Evolutionary conservation across 2,113 vertebrate genomes (phyloP), one percentile per base, ranked within the genome.

Genomic region (Tapirus terrestris): DNA sequence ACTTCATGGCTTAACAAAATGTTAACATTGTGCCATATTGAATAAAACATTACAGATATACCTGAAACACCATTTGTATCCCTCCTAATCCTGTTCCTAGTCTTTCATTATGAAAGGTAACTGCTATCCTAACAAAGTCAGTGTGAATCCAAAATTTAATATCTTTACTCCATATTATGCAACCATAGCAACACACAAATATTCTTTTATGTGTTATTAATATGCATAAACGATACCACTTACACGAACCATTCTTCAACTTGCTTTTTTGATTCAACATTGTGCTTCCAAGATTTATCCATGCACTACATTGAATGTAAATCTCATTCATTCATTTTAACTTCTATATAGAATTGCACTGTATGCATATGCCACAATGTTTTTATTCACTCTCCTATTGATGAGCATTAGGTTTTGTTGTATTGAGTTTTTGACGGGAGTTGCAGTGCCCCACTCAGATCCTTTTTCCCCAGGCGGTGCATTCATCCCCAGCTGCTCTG

Each of bases 61-160:
- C 8, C 67, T 8, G 3, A 96, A 95, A 6, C 5, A 43, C 51
- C 20, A 5, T 72, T 51, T 82, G 16, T 84, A 73, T 45, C 3
- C 43, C 36, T 96, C 12, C 17, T 67, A n/a, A 73, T 56, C 70
- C n/a, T 16, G 6, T 80, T 77, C 45, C 45, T 88, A 51, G n/a
- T 91, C 56, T 21, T 83, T 43, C 23, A 43, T 89, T 89, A 83
- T 87, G n/a, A 89, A 92, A 94, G 33, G 18, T 89, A 68, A 91
- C 43, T 29, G 39, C 29, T 83, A 14, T 68, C n/a, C 16, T 82
- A 75, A 68, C 8, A 36, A 92, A 94, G 43, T 58, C 36, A 72
- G 12, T n/a, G 17, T 77, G 14, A 95, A 70, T 21, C n/a, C 18
- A 91, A 23, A 60, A 67, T 83, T 94, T 89, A 82, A 6, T 60